Base-by-base conservation (phyloP, 53 echinoderm and acorn worm genomes). In the Zoroaster sp. region DNA sequence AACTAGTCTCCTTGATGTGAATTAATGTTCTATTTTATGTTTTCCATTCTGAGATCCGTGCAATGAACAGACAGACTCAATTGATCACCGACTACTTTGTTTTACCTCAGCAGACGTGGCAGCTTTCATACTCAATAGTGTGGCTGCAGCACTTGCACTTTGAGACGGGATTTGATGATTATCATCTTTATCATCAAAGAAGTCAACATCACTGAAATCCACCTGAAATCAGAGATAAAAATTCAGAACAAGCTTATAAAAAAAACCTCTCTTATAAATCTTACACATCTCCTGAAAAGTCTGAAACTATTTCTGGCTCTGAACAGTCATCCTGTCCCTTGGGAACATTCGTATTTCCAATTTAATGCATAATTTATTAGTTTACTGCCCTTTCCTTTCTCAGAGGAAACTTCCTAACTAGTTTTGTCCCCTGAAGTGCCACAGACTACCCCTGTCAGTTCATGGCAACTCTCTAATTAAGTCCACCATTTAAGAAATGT, bases 141-240 rank as follows among this genome's bases (percentile, higher is more conserved):
- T 25, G 65, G 63, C 21, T 14, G 15, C 23, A 74, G 20, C 43
- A 55, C 40, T 28, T 5, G 35, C 66, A 21, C 14, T 33, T 21
- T 28, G 34, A 1, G 42, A 14, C 13, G 41, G 35, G 28, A 17
- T 39, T 66, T 39, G 67, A 2, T 44, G 43, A 15, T 40, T 66
- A 12, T 12, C 18, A 5, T 40, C 33, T 6, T 41, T 18, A 17
- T 41, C 81, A 14, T 67, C 68, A 8, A 67, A 66, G 31, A 81
- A 81, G 43, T 44, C 81, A 4, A 66, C 40, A n/a, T 67, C 81
- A 81, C 30, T 67, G 17, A 81, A 81, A 41, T 81, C 81, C 18
- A 66, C 66, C 81, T 81, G 15, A 34, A 36, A 9, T 8, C 18
- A 14, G 13, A 51, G 47, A 12, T 5, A 15, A 76, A 76, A 33